A percentile compares a stretch with the other conserved stretches of the same genome.
Evolutionary conservation across 2,797 vertebrate genomes (phyloP).

Genomic region (Perodicticus potto): DNA sequence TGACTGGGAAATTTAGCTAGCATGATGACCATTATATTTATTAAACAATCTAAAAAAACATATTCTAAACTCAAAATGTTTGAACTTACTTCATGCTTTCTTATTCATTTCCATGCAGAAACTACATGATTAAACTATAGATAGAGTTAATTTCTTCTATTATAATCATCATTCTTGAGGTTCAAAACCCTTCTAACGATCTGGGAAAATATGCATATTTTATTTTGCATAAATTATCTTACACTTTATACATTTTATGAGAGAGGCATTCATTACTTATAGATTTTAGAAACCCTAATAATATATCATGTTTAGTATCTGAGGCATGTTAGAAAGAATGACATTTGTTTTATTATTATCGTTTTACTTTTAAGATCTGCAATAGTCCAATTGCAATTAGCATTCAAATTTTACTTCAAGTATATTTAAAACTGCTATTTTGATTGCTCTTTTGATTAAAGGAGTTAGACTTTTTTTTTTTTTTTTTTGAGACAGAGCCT

Average conservation of each 20-base stretch:
- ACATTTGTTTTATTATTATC: not conserved
- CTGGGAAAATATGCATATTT: not conserved
- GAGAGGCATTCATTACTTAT: not conserved
- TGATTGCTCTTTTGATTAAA: slow-evolving; percentile 54
- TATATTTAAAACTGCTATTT: slow-evolving; percentile 56
- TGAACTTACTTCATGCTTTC: not conserved
- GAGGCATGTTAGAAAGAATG: not conserved
- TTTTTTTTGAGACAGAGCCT: too few species aligned
- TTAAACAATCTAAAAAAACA: not conserved
- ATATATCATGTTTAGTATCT: not conserved
- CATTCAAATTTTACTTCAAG: slow-evolving; percentile 45
- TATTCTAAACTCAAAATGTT: slow-evolving; percentile 42
- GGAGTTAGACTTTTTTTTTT: slow-evolving; percentile 39
- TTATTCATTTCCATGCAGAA: not conserved
- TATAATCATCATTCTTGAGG: not conserved
- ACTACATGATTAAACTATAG: not conserved
- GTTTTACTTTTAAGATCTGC: slow-evolving; percentile 36
- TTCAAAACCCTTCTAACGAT: not conserved
- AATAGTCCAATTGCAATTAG: not conserved
- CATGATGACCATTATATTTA: not conserved
- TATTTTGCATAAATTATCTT: slow-evolving; percentile 19
- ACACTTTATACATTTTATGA: not conserved
- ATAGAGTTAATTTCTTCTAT: not conserved
- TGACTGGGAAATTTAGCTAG: not conserved
- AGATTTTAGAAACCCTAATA: slow-evolving; percentile 27